A percentile compares a stretch with the other conserved stretches of the same genome.
These are phyloP conservation scores for Diabrotica balteata DNA, from an alignment of 2,888 invertebrate species.

Conservation along the genomic window DNA sequence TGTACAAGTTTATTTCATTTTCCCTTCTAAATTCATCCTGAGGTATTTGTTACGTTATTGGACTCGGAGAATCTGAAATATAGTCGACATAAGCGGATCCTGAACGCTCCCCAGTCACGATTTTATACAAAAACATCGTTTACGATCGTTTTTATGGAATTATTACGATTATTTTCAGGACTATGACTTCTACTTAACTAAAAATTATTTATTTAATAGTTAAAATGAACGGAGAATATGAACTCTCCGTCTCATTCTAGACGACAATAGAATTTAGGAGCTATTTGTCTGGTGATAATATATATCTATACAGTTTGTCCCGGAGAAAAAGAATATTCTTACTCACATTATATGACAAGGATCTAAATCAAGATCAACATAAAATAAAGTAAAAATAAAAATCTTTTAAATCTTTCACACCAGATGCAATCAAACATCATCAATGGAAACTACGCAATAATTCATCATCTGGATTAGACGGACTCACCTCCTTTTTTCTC, in stretches of 20 bases:
- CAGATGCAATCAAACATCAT: too few relatives aligned
- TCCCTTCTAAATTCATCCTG: slow-evolving; percentile 10
- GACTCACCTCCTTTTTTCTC: too few relatives aligned
- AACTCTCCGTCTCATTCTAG: not conserved
- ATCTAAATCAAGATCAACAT: too few relatives aligned
- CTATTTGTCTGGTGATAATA: slow-evolving; percentile 2
- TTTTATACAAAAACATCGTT: slow-evolving; percentile 13
- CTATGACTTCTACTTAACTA: slow-evolving; percentile 1
- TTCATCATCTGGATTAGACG: too few relatives aligned
- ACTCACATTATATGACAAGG: too few relatives aligned
- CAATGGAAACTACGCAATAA: too few relatives aligned
- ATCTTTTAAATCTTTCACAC: too few relatives aligned
- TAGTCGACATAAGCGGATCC: slow-evolving; percentile 1
- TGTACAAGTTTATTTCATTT: not conserved
- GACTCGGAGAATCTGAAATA: slow-evolving; percentile 4
- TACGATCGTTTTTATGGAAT: slow-evolving; percentile 12
- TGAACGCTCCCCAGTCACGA: not conserved
- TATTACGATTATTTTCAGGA: slow-evolving; percentile 1
- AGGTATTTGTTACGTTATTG: slow-evolving; percentile 3
- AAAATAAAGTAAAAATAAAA: too few relatives aligned
- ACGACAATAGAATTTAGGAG: slow-evolving; percentile 6
- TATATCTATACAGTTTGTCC: not conserved
- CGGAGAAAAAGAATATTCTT: too few relatives aligned
- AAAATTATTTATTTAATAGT: not conserved
- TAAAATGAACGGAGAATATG: not conserved